Base-by-base conservation (phyloP, 2,113 vertebrate genomes). In the Nothocercus nigrocapillus region DNA sequence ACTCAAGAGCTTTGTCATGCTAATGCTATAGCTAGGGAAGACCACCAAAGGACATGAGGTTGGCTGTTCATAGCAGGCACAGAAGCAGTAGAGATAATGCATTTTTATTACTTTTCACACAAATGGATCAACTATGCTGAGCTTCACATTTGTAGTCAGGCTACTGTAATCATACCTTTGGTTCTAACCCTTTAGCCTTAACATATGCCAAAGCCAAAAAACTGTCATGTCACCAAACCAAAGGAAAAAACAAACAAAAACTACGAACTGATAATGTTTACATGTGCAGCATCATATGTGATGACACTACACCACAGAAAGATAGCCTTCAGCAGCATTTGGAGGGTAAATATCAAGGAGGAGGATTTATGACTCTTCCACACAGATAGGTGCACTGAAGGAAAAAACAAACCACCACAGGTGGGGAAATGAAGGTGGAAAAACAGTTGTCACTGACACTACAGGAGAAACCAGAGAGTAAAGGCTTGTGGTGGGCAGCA, bases 241-340 rank as follows among this genome's bases (percentile, higher is more conserved):
- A 68, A 28, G 53, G 36, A 20, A 21, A 24, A 63, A 9, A 36
- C 36, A 24, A 7, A 47, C 49, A 61, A 54, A 49, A 2, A 51
- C 27, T 8, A 30, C 15, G 10, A 56, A 30, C 28, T 9, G 30
- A 8, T 67, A 67, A n/a, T 18, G 7, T 21, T 21, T 44, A 30
- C 4, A 11, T 1, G 2, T 40, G 12, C n/a, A 80, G 36, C 1
- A 3, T 45, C 56, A 36, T 5, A 79, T 4, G 34, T 0, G 0
- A 5, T n/a, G 7, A 38, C 9, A n/a, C 42, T 7, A 13, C 11
- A 59, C 9, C 19, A 34, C 2, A 6, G 42, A 8, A 49, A 11
- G 13, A 77, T 77, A 13, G 7, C 32, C 16, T 34, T 80, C 21
- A 80, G 42, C 24, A 77, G 5, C 7, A 54, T 72, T 64, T 63